These are phyloP conservation scores for Rynchops niger DNA, from an alignment of 2,113 vertebrate genomes.

Conservation along the genomic window DNA sequence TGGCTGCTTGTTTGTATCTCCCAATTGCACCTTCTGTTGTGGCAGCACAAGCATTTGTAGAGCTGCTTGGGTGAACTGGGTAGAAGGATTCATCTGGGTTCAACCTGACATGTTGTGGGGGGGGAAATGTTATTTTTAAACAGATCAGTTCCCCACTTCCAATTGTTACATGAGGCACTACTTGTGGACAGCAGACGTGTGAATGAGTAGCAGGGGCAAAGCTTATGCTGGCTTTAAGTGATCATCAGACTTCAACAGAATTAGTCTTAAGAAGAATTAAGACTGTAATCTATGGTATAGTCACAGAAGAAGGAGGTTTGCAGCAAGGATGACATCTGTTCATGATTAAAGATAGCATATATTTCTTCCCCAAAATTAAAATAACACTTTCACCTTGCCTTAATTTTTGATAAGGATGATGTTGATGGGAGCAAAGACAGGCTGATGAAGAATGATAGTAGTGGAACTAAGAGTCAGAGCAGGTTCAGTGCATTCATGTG, in stretches of 20 bases:
- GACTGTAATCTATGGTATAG: background rate
- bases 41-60: background rate
- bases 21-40: background rate
- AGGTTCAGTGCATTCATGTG: background rate
- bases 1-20: background rate
- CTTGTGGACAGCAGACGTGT: background rate
- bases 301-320: background rate
- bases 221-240: background rate
- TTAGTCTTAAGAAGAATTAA: background rate
- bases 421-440: background rate
- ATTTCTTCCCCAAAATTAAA: slow-evolving; percentile 22
- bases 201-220: background rate
- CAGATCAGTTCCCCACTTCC: background rate
- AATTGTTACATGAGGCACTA: fast-evolving
- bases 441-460: background rate
- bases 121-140: background rate
- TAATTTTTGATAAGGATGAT: slow-evolving; percentile 21
- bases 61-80: background rate
- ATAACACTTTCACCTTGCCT: slow-evolving; percentile 30
- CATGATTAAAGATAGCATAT: background rate
- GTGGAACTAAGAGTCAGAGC: background rate
- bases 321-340: background rate
- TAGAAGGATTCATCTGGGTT: background rate
- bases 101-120: background rate
- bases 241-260: background rate